A percentile compares a stretch with the other conserved stretches of the same genome.
Conservation (phyloP, 1,140 invertebrate species). For the Habropoda laboriosa region DNA sequence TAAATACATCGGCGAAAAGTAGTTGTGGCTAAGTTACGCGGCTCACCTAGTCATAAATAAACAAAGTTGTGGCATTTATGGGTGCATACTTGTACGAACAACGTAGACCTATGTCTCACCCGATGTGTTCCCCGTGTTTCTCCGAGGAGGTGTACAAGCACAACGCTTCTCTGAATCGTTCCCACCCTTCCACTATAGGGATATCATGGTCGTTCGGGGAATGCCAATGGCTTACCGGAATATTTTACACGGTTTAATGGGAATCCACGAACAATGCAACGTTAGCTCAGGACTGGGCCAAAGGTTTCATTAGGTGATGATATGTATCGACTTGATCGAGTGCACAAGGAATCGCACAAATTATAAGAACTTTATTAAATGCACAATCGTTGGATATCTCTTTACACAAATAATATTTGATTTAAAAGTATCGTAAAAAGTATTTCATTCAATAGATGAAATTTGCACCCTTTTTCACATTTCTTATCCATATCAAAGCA, state of each 20-base stretch:
- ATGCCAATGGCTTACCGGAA: constrained; percentile 25
- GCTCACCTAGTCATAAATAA: constrained; percentile 70
- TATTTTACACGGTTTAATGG: constrained; percentile 39
- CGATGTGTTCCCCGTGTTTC: constrained; percentile 16
- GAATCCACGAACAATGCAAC: not conserved
- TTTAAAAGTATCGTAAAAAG: too few relatives aligned
- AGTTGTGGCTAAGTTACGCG: constrained; percentile 69
- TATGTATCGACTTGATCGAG: too few relatives aligned
- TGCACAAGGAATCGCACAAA: too few relatives aligned
- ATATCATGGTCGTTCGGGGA: constrained; percentile 33
- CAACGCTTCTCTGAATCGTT: constrained; percentile 23
- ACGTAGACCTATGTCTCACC: constrained; percentile 58
- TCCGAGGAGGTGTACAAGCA: constrained; percentile 18
- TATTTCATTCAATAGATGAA: too few relatives aligned
- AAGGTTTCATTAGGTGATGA: not conserved
- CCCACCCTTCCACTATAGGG: constrained; percentile 1
- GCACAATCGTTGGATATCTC: too few relatives aligned
- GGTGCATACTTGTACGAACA: constrained; percentile 68
- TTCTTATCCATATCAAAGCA: too few relatives aligned
- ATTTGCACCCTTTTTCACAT: too few relatives aligned
- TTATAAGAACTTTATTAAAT: too few relatives aligned
- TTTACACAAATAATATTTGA: too few relatives aligned
- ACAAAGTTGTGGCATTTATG: constrained; percentile 75
- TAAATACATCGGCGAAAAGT: constrained; percentile 76
- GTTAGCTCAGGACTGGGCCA: constrained; percentile 4